Evolutionary conservation across 2,113 vertebrate genomes (phyloP).

Genomic region (Chionodraco myersi): DNA sequence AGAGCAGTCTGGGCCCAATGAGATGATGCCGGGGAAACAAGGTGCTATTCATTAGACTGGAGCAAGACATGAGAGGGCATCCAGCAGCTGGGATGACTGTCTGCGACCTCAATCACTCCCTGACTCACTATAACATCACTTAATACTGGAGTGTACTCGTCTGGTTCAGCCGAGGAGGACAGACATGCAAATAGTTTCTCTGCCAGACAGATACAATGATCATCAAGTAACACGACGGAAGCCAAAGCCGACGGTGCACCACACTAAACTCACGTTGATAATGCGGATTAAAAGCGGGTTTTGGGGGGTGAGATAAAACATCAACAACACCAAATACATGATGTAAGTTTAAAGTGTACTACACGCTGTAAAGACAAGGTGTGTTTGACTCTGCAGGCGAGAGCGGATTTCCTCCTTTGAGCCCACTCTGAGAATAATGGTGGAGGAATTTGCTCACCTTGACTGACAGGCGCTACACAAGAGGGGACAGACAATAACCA

Average conservation of each 20-base stretch:
- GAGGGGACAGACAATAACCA: constrained; percentile 6
- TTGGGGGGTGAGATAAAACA: background rate
- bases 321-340: constrained; percentile 32
- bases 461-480: constrained; percentile 42
- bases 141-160: constrained; percentile 32
- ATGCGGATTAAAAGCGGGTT: constrained; percentile 5
- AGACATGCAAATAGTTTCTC: background rate
- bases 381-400: constrained; percentile 1
- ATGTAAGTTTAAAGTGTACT: background rate
- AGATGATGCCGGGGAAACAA: constrained; percentile 67
- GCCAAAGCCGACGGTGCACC: constrained; percentile 23
- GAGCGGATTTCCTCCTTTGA: constrained; percentile 27
- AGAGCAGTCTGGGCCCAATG: constrained; percentile 44
- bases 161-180: constrained; percentile 21
- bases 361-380: constrained; percentile 9
- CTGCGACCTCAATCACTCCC: constrained; percentile 70
- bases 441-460: constrained; percentile 52
- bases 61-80: constrained; percentile 38
- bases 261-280: background rate
- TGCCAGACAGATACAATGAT: constrained; percentile 56
- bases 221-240: constrained; percentile 36
- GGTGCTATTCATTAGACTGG: constrained; percentile 75
- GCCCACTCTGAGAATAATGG: constrained; percentile 11
- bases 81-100: constrained; percentile 71
- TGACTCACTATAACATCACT: constrained; percentile 52